Conservation (phyloP, 2,113 vertebrate species). For the Lagopus leucura region DNA sequence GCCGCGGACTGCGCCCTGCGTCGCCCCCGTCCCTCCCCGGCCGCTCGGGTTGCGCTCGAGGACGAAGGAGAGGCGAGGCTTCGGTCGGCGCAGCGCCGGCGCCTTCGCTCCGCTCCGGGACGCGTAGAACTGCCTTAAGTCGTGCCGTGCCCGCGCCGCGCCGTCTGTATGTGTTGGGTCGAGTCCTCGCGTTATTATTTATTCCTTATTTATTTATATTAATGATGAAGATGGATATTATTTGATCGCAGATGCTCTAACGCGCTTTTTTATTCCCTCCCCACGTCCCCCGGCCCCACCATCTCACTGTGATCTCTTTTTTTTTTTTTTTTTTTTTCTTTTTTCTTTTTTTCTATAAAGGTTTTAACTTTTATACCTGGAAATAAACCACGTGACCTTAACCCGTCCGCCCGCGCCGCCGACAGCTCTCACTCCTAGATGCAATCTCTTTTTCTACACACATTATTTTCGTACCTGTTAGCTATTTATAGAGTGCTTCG, state of each 20-base stretch:
- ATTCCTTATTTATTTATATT: constrained; percentile 99
- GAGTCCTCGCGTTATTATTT: constrained; percentile 86
- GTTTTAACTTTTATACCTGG: constrained; percentile 85
- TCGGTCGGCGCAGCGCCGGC: constrained; percentile 95
- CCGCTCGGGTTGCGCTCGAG: constrained; percentile 15
- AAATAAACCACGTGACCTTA: constrained; percentile 81
- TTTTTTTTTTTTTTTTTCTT: constrained; percentile 65
- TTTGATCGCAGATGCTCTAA: constrained; percentile 78
- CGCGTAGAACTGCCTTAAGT: constrained; percentile 94
- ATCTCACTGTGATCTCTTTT: constrained; percentile 87
- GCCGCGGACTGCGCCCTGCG: background rate
- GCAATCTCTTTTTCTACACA: constrained; percentile 99
- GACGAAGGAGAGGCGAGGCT: background rate
- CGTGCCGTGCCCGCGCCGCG: constrained; percentile 67
- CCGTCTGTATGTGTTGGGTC: constrained; percentile 96
- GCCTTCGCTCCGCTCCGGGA: constrained; percentile 91
- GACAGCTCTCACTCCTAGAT: constrained; percentile 98
- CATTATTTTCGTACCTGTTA: constrained; percentile 99
- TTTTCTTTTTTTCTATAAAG: constrained; percentile 74
- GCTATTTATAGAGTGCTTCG: constrained; percentile 99
- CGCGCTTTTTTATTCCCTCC: constrained; percentile 23
- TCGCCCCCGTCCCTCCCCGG: no score
- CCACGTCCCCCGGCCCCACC: constrained; percentile 62
- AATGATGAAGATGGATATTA: constrained; percentile 93
- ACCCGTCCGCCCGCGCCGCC: constrained; percentile 81